Evolutionary conservation across 1,140 invertebrate genomes (phyloP).

Genomic region (Drosophila santomea): DNA sequence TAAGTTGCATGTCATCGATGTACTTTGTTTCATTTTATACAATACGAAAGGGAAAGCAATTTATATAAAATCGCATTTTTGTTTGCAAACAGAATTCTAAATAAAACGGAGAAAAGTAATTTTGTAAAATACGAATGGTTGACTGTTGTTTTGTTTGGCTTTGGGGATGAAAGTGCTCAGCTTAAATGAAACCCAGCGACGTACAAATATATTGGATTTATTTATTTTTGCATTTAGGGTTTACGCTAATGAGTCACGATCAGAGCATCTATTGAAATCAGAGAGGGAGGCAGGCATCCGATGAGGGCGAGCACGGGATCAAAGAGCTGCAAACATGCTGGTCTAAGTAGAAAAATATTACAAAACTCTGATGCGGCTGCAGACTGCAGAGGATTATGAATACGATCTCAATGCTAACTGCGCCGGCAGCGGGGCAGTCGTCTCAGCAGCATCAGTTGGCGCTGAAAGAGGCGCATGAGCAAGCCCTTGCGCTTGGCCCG

Average conservation of each 20-base stretch:
- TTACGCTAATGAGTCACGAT: conserved; percentile 67
- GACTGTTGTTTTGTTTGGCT: background rate
- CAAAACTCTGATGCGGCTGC: conserved; percentile 46
- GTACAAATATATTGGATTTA: conserved; percentile 78
- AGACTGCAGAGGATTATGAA: conserved; percentile 3
- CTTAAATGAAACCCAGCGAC: background rate
- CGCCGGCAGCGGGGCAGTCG: conserved; percentile 42
- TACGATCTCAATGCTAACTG: conserved; percentile 51
- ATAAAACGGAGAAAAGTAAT: conserved; percentile 48
- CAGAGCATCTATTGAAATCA: conserved; percentile 45
- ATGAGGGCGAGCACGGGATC: conserved; percentile 13
- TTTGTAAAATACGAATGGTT: conserved; percentile 37
- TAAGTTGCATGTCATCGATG: conserved; percentile 63
- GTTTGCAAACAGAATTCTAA: conserved; percentile 37
- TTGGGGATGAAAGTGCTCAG: background rate
- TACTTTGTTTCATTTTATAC: conserved; percentile 61
- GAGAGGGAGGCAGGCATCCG: conserved; percentile 15
- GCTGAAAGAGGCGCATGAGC: conserved; percentile 65
- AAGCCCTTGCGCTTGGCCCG: conserved; percentile 58
- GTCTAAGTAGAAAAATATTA: conserved; percentile 75
- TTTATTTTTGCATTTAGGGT: conserved; percentile 60
- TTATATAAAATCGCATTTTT: conserved; percentile 46
- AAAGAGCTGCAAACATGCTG: conserved; percentile 48
- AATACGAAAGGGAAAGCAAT: conserved; percentile 36
- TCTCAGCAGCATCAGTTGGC: conserved; percentile 64